Evolutionary conservation across 2,113 vertebrate genomes (phyloP), one percentile per base, ranked within the genome.

Genomic region (Eubucco bourcierii): DNA sequence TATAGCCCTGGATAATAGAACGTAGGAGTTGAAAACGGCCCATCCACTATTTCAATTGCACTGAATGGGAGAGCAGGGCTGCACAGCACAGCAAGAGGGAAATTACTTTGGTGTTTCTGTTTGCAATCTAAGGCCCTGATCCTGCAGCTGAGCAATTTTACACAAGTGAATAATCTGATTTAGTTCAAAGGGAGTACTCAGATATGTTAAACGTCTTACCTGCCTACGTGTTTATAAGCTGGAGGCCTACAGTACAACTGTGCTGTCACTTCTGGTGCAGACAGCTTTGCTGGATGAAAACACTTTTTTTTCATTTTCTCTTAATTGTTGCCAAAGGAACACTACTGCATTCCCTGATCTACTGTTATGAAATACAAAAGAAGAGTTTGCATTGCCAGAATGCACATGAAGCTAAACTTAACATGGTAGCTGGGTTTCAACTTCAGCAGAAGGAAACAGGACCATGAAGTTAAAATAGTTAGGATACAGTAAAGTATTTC

Each of bases 91-190:
- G 95, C 94, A 72, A 90, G 97, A 80, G 95, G 93, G 91, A 96
- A 95, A 97, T 97, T 97, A 89, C 94, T 93, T 93, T 92, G 87
- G 89, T 86, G 92, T 83, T 94, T 71, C 53, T 85, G 79, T 66
- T 77, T 94, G 87, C 93, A 96, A 64, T 60, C 87, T 92, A 75
- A 84, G 87, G 92, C 80, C 80, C 80, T 70, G 65, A 88, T 94
- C 92, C 85, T 92, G 89, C 90, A 80, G 80, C 56, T 94, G 94
- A 95, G 72, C 77, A 90, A 93, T 92, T 94, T 95, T 94, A 91
- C 88, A 87, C 91, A 93, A 95, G 93, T 88, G 95, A 96, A 95
- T 94, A 95, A 97, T 95, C 84, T 76, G 82, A 93, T 94, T 94
- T 84, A 93, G 94, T 95, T 96, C 94, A 95, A 90, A 95, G 94